A percentile compares a stretch with the other conserved stretches of the same genome.
Conservation (phyloP, 2,888 invertebrate genomes). For the Eucera pruinosa region DNA sequence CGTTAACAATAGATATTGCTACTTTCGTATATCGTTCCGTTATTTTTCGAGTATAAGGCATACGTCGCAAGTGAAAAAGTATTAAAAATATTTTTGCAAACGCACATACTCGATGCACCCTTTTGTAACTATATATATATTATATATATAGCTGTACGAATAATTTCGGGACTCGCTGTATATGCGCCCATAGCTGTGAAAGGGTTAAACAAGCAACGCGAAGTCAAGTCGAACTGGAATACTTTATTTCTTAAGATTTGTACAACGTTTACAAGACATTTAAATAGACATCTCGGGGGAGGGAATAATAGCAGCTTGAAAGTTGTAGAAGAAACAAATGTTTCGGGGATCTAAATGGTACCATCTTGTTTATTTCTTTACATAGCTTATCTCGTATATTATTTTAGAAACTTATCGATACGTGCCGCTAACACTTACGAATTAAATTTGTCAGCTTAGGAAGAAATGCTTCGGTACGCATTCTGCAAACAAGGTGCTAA, state of each 20-base stretch:
- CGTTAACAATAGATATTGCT: too few relatives aligned
- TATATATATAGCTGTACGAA: too few relatives aligned
- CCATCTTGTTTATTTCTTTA: conserved; percentile 5
- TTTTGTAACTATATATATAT: too few relatives aligned
- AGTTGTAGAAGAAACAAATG: not conserved
- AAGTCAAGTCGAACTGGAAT: conserved; percentile 44
- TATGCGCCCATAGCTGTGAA: too few relatives aligned
- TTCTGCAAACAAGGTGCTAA: not conserved
- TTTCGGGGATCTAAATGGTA: not conserved
- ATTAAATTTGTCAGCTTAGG: conserved; percentile 39
- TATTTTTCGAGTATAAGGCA: too few relatives aligned
- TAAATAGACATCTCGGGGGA: conserved; percentile 55
- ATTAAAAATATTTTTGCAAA: too few relatives aligned
- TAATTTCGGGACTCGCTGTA: too few relatives aligned
- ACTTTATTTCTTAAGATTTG: conserved; percentile 71
- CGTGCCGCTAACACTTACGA: conserved; percentile 38
- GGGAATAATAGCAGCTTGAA: conserved; percentile 11
- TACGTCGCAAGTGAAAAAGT: too few relatives aligned
- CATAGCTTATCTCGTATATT: not conserved
- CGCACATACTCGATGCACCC: too few relatives aligned
- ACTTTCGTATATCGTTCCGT: too few relatives aligned
- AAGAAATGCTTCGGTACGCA: conserved; percentile 22
- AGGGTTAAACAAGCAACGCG: too few relatives aligned
- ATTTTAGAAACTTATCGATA: conserved; percentile 31
- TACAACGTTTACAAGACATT: conserved; percentile 67